A percentile compares a stretch with the other conserved stretches of the same genome.
Evolutionary conservation across 2,888 invertebrate species (phyloP).

Genomic region (Tetragonisca angustula): DNA sequence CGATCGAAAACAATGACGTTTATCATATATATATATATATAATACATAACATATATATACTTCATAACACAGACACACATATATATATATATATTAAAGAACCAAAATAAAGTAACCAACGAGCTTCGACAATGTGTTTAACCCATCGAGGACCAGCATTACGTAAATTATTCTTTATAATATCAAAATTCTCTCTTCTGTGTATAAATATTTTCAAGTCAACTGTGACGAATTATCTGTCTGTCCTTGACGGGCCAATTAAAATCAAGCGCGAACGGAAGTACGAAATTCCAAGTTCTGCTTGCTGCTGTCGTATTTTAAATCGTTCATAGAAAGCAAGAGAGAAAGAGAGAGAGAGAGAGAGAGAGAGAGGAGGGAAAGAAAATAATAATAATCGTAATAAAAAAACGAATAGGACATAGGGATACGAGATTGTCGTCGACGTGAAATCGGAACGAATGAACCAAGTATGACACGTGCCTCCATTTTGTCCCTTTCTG

Average conservation of each 20-base stretch:
- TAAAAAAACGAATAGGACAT: background rate
- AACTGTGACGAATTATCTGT: no score
- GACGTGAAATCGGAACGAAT: slow-evolving; percentile 29
- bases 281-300: background rate
- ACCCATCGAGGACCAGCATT: background rate
- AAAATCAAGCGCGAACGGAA: slow-evolving; percentile 2
- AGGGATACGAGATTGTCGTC: slow-evolving; percentile 20
- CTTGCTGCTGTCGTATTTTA: background rate
- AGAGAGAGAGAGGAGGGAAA: background rate
- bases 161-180: no score
- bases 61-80: no score
- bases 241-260: background rate
- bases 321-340: slow-evolving; percentile 10
- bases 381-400: background rate
- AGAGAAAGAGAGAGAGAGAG: background rate
- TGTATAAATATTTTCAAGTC: no score
- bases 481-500: slow-evolving; percentile 13
- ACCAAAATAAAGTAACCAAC: background rate
- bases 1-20: no score
- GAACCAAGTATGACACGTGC: slow-evolving; percentile 4
- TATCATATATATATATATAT: background rate
- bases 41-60: no score
- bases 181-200: no score
- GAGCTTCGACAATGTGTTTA: background rate
- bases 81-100: background rate